Evolutionary conservation across 1,140 invertebrate genomes (phyloP).

Genomic region (Ostrea denselamellosa): DNA sequence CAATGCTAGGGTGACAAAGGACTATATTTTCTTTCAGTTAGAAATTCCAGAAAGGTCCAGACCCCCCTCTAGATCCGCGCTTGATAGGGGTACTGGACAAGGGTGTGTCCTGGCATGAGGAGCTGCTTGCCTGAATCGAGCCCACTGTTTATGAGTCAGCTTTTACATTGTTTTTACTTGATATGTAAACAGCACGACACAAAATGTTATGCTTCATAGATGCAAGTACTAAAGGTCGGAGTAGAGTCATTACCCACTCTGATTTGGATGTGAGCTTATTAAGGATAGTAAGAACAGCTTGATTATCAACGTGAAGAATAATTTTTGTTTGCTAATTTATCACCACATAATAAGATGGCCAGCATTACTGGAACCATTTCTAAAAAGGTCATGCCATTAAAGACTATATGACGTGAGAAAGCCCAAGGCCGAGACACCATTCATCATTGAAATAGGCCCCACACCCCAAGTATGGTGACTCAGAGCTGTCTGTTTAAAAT

Average conservation of each 20-base stretch:
- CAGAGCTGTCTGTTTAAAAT: too few species aligned
- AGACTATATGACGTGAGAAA: too few species aligned
- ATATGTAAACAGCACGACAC: conserved; percentile 49
- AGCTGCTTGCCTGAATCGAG: too few species aligned
- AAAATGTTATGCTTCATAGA: conserved; percentile 51
- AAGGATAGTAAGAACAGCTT: conserved; percentile 49
- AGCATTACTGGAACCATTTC: background rate
- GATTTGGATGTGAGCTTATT: conserved; percentile 50
- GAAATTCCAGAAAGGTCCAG: too few species aligned
- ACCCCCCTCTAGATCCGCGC: too few species aligned
- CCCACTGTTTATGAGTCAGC: conserved; percentile 46
- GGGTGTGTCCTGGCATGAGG: background rate
- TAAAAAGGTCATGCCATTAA: background rate
- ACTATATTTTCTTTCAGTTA: too few species aligned
- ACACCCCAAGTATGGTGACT: too few species aligned
- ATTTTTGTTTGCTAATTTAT: background rate
- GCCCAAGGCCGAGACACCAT: too few species aligned
- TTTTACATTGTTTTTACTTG: conserved; percentile 42
- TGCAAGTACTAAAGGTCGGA: conserved; percentile 41
- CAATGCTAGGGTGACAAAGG: too few species aligned
- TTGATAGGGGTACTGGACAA: background rate
- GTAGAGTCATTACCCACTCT: conserved; percentile 43
- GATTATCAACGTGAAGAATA: conserved; percentile 52
- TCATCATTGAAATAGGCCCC: too few species aligned
- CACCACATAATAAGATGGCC: background rate